These are phyloP conservation scores for Azorinus chamasolen DNA, from an alignment of 2,888 invertebrate species.

Conservation along the genomic window DNA sequence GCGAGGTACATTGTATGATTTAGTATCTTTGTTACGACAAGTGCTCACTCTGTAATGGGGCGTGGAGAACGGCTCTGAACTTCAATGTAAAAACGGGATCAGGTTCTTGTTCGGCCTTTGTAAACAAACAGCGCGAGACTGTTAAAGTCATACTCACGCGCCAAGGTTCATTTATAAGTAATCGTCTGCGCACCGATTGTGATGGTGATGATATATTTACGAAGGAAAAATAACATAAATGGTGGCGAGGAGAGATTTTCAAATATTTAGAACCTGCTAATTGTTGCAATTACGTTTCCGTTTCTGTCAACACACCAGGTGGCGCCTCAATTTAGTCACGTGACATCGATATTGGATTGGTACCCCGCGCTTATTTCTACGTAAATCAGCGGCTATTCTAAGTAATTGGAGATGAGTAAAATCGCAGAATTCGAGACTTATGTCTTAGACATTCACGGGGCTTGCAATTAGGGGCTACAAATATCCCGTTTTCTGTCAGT, in stretches of 20 bases:
- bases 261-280: constrained; percentile 61
- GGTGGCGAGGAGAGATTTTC: constrained; percentile 49
- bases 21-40: constrained; percentile 48
- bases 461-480: too few species aligned
- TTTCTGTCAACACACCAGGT: constrained; percentile 64
- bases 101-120: constrained; percentile 58
- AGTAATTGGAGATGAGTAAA: constrained; percentile 14
- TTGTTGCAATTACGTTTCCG: constrained; percentile 66
- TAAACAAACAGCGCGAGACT: constrained; percentile 64
- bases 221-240: constrained; percentile 65
- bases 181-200: constrained; percentile 59
- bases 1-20: too few species aligned
- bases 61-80: constrained; percentile 53
- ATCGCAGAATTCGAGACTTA: neutral
- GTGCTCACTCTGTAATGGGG: constrained; percentile 57
- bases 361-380: neutral
- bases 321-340: constrained; percentile 58
- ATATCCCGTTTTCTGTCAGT: too few species aligned
- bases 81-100: constrained; percentile 59
- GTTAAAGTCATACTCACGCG: constrained; percentile 57
- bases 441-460: too few species aligned
- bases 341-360: constrained; percentile 20
- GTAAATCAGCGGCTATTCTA: neutral
- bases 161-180: constrained; percentile 67
- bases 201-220: constrained; percentile 65